A percentile compares a stretch with the other conserved stretches of the same genome.
Conservation (phyloP, 2,797 vertebrate species). For the Mormyrops attenuatus region DNA sequence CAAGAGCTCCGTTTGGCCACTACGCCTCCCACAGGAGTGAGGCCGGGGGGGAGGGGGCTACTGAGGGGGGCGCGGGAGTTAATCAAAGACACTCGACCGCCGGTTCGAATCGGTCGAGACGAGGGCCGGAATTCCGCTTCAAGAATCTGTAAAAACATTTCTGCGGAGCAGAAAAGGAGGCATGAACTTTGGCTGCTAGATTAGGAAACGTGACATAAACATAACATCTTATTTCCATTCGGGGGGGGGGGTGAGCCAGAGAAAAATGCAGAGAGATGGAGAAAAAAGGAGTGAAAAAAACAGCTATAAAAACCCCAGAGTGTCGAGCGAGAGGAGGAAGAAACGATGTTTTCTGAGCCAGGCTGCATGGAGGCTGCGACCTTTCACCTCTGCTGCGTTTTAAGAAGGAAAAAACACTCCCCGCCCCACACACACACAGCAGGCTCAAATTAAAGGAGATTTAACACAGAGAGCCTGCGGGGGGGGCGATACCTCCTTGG, state of each 20-base stretch:
- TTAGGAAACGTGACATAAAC: background rate
- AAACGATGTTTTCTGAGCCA: background rate
- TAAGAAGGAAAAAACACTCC: background rate
- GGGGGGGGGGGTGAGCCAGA: background rate
- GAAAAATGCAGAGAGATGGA: background rate
- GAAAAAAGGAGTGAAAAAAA: background rate
- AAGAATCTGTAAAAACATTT: background rate
- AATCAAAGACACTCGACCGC: background rate
- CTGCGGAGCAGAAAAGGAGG: background rate
- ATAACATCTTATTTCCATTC: background rate
- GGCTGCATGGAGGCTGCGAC: background rate
- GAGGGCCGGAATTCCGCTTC: background rate
- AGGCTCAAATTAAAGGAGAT: background rate
- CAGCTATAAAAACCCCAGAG: background rate
- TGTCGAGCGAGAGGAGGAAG: background rate
- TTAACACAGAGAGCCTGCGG: background rate
- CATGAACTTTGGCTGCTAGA: background rate
- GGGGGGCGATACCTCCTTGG: conserved; percentile 72
- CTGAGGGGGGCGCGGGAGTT: background rate
- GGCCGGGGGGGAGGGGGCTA: background rate
- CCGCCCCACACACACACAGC: background rate
- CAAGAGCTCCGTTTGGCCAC: background rate
- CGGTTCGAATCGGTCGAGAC: background rate
- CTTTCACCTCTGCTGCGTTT: background rate
- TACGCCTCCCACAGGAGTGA: background rate